These are phyloP conservation scores for Cheilosia soror DNA, from an alignment of 2,888 invertebrate species.

Conservation along the genomic window DNA sequence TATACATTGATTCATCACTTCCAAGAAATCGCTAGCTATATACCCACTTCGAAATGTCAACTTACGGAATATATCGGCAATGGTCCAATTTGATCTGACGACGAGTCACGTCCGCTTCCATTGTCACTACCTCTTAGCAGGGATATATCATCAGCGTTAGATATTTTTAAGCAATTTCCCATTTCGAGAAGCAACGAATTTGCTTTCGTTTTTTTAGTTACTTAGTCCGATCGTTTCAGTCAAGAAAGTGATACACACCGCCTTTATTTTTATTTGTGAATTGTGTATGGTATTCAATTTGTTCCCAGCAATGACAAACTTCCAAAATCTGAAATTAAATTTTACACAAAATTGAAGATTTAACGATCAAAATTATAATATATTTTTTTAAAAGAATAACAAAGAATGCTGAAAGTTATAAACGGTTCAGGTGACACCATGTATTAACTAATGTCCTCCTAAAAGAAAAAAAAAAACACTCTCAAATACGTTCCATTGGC, in stretches of 20 bases:
- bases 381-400: too few species aligned
- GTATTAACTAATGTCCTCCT: too few species aligned
- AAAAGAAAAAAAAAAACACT: too few species aligned
- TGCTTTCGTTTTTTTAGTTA: not conserved
- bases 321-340: not conserved
- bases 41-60: too few species aligned
- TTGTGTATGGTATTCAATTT: slow-evolving; percentile 1
- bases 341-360: too few species aligned
- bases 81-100: slow-evolving; percentile 86
- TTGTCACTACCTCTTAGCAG: slow-evolving; percentile 86
- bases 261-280: not conserved
- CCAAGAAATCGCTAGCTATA: too few species aligned
- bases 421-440: too few species aligned
- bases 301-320: not conserved
- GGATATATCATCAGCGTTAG: slow-evolving; percentile 87
- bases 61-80: slow-evolving; percentile 84
- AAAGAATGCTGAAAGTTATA: too few species aligned
- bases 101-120: slow-evolving; percentile 85
- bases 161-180: slow-evolving; percentile 90
- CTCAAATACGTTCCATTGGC: too few species aligned
- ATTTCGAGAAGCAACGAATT: slow-evolving; percentile 82
- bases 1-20: not conserved
- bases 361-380: too few species aligned
- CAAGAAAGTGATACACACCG: not conserved
- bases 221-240: slow-evolving; percentile 3